Evolutionary conservation across 2,113 vertebrate genomes (phyloP), one percentile per base, ranked within the genome.

Genomic region (Centropus unirufus): DNA sequence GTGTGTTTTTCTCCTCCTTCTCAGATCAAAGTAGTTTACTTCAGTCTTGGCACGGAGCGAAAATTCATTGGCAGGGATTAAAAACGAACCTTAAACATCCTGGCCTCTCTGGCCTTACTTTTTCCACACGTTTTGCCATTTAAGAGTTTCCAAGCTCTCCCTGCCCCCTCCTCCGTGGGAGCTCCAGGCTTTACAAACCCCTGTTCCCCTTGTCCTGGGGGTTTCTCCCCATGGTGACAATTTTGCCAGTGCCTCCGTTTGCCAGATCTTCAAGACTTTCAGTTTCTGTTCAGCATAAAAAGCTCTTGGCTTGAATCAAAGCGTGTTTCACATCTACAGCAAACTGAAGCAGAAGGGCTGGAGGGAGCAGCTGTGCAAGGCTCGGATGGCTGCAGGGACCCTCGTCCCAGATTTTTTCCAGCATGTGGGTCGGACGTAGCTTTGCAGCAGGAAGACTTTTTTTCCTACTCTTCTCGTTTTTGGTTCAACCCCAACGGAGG

Each of bases 21-120:
- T 93, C 78, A 95, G 61, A 96, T 97, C 95, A 95, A 94, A 96
- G 92, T 92, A 68, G 49, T 95, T 95, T 95, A 94, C 95, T 96
- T 95, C 88, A 83, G 92, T 89, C 95, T 91, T 96, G 95, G 97
- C 91, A 82, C 78, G 4, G 88, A 59, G 81, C 67, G 76, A 82
- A 79, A 96, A 95, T 92, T 67, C 75, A 91, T 93, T 97, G 95
- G 96, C 95, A 97, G 90, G 91, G 76, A 92, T 95, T 94, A 72
- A 89, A 91, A 97, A 90, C 11, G 2, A 89, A 68, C 67, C 95
- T 94, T 96, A 93, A 95, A 96, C 90, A 96, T 97, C 94, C 94
- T 89, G 82, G 88, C 87, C 82, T 64, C 72, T 81, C 77, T 64
- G 62, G 89, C 95, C 88, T 49, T 91, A 51, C 79, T 83, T 95